These are phyloP conservation scores for Metalampra italica DNA, from an alignment of 2,888 invertebrate genomes.

Conservation along the genomic window DNA sequence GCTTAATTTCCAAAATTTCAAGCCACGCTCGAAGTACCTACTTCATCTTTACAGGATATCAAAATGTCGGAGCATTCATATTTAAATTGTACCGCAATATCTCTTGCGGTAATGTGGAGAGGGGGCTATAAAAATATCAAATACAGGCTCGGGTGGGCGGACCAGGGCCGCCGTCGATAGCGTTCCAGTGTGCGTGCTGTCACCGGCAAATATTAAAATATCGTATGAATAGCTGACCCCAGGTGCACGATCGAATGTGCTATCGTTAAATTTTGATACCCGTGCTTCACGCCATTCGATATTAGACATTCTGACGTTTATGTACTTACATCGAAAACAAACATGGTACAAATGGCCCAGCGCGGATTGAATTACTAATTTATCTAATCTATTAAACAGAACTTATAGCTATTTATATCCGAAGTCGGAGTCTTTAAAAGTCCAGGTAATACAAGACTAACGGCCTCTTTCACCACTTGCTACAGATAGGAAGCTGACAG, in stretches of 20 bases:
- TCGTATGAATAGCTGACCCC: slow-evolving; percentile 40
- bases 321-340: neutral
- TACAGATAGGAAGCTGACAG: too few relatives aligned
- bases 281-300: slow-evolving; percentile 4
- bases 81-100: slow-evolving; percentile 67
- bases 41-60: slow-evolving; percentile 37
- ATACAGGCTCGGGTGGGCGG: slow-evolving; percentile 45
- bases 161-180: slow-evolving; percentile 20
- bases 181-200: slow-evolving; percentile 32
- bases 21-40: too few relatives aligned
- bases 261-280: slow-evolving; percentile 28
- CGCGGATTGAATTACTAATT: too few relatives aligned
- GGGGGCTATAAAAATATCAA: slow-evolving; percentile 72
- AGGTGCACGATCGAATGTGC: slow-evolving; percentile 31
- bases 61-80: slow-evolving; percentile 65
- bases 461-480: too few relatives aligned
- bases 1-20: too few relatives aligned
- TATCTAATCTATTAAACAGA: too few relatives aligned
- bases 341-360: neutral
- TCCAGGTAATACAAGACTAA: too few relatives aligned
- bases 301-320: neutral
- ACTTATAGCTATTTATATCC: too few relatives aligned
- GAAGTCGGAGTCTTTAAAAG: too few relatives aligned
- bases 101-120: slow-evolving; percentile 60
- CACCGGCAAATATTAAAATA: slow-evolving; percentile 54